Percentiles rank a stretch among this genome's conserved stretches.
Evolutionary conservation across 2,113 vertebrate species (phyloP).

Genomic region (Mellivora capensis): DNA sequence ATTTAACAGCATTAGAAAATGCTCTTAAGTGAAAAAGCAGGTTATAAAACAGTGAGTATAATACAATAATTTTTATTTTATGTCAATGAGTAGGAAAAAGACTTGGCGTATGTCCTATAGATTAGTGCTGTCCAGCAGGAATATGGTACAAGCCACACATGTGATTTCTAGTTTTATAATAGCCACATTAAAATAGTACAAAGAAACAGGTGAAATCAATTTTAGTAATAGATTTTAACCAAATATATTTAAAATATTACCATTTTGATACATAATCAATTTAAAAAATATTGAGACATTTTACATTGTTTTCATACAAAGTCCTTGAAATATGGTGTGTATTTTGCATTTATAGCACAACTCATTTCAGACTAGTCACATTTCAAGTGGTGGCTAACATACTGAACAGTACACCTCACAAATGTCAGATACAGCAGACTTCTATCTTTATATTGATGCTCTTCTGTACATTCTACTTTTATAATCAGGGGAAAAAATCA

Average conservation of each 20-base stretch:
- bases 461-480: background rate
- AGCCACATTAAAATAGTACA: background rate
- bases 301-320: background rate
- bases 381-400: background rate
- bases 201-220: background rate
- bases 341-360: background rate
- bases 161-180: constrained; percentile 12
- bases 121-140: background rate
- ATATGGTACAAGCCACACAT: background rate
- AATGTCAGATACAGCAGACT: background rate
- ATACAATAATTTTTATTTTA: background rate
- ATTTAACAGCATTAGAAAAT: background rate
- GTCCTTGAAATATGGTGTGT: background rate
- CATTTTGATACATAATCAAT: background rate
- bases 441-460: background rate
- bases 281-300: background rate
- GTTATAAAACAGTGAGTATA: background rate
- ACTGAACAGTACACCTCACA: background rate
- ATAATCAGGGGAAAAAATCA: background rate
- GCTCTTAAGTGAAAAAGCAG: background rate
- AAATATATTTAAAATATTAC: background rate
- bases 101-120: background rate
- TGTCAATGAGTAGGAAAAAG: background rate
- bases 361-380: background rate
- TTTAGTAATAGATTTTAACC: background rate